Evolutionary conservation across 2,797 vertebrate species (phyloP).

Genomic region (Chaenodraco wilsoni): DNA sequence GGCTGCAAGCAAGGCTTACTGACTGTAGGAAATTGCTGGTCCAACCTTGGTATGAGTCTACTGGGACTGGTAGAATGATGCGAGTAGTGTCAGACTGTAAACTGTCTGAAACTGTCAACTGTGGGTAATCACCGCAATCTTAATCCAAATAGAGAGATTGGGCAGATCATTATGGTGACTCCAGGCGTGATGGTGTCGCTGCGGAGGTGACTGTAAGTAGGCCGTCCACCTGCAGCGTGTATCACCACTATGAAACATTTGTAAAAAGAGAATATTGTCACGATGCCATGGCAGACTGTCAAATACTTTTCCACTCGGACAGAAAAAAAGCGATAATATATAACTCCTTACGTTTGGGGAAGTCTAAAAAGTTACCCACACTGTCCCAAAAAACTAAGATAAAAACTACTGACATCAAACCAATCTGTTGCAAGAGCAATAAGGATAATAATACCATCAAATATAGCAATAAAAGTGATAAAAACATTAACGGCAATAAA

Average conservation of each 20-base stretch:
- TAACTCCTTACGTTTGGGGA: constrained; percentile 65
- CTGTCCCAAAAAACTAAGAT: constrained; percentile 67
- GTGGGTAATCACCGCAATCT: constrained; percentile 60
- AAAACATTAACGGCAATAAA: constrained; percentile 83
- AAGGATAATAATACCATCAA: constrained; percentile 82
- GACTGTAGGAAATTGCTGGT: constrained; percentile 54
- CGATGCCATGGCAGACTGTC: constrained; percentile 68
- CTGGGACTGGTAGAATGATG: constrained; percentile 57
- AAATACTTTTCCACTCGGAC: constrained; percentile 67
- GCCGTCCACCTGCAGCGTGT: constrained; percentile 45
- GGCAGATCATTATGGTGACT: constrained; percentile 59
- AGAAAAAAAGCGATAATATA: constrained; percentile 67
- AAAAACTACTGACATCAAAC: constrained; percentile 78
- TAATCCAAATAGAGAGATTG: constrained; percentile 53
- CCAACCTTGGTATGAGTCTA: constrained; percentile 50
- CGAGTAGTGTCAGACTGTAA: constrained; percentile 65
- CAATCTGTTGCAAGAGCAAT: constrained; percentile 78
- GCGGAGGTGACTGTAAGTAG: constrained; percentile 59
- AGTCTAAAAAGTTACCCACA: constrained; percentile 57
- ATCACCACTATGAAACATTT: constrained; percentile 55
- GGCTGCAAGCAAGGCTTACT: constrained; percentile 64
- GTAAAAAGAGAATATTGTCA: constrained; percentile 60
- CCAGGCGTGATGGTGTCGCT: constrained; percentile 48
- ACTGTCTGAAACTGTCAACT: constrained; percentile 59
- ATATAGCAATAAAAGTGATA: constrained; percentile 82